Conservation (phyloP, 2,797 vertebrate genomes). For the Amniataba percoides region DNA sequence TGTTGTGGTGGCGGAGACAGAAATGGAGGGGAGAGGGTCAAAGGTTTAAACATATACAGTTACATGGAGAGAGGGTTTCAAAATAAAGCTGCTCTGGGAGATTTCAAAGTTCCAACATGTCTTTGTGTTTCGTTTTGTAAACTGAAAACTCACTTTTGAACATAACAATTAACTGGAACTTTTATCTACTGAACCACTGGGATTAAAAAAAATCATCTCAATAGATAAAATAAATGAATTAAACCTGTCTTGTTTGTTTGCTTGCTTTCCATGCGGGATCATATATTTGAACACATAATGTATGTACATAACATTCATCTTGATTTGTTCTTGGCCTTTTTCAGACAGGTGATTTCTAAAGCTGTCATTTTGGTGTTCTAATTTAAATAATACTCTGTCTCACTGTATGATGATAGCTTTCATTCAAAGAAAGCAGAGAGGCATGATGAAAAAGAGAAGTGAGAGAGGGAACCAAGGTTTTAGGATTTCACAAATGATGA, state of each 20-base stretch:
- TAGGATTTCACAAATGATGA: neutral
- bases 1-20: slow-evolving; percentile 23
- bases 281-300: neutral
- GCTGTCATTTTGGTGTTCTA: neutral
- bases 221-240: neutral
- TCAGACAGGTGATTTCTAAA: neutral
- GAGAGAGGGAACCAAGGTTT: neutral
- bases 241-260: neutral
- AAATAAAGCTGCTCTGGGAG: neutral
- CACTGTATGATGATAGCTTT: neutral
- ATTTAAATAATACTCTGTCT: neutral
- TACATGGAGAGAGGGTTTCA: neutral
- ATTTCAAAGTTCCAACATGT: neutral
- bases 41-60: slow-evolving; percentile 13
- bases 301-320: too few relatives aligned
- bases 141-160: neutral
- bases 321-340: neutral
- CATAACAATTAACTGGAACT: neutral
- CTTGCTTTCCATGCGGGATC: neutral
- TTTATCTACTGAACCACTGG: neutral
- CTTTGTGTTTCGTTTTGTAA: neutral
- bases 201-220: neutral
- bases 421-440: neutral
- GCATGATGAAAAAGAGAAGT: neutral
- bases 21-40: slow-evolving; percentile 20